A percentile compares a stretch with the other conserved stretches of the same genome.
Conservation (phyloP, 2,888 invertebrate species). For the Nymphalis urticae region DNA sequence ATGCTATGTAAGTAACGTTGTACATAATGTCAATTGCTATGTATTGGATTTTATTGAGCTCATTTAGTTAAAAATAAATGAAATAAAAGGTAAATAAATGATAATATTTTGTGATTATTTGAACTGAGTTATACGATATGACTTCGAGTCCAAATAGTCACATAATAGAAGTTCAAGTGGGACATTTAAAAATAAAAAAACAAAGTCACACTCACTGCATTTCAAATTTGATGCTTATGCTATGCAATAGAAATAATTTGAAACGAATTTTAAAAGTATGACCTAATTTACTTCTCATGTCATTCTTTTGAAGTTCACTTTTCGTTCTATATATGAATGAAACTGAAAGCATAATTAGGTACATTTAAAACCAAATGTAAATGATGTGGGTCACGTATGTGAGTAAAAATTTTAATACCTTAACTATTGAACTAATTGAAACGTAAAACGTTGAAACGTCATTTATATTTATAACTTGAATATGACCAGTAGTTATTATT, state of each 20-base stretch:
- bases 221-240: not conserved
- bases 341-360: conserved; percentile 11
- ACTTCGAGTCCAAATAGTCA: not conserved
- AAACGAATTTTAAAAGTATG: conserved; percentile 7
- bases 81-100: no score
- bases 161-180: not conserved
- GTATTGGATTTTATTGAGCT: no score
- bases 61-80: no score
- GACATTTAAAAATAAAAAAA: not conserved
- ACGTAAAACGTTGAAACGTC: not conserved
- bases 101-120: no score
- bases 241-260: conserved; percentile 1
- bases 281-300: conserved; percentile 4
- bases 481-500: not conserved
- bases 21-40: no score
- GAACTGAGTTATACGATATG: not conserved
- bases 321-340: not conserved
- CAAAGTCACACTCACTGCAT: not conserved
- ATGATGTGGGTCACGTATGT: conserved; percentile 9
- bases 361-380: conserved; percentile 5
- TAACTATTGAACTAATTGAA: not conserved
- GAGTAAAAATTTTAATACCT: not conserved
- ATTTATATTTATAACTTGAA: not conserved
- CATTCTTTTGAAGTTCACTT: conserved; percentile 1
- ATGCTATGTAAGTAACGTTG: no score